Evolutionary conservation across 35 echinoderm and acorn worm genomes (phyloP), one percentile per base, ranked within the genome.

Genomic region (Anneissia japonica): DNA sequence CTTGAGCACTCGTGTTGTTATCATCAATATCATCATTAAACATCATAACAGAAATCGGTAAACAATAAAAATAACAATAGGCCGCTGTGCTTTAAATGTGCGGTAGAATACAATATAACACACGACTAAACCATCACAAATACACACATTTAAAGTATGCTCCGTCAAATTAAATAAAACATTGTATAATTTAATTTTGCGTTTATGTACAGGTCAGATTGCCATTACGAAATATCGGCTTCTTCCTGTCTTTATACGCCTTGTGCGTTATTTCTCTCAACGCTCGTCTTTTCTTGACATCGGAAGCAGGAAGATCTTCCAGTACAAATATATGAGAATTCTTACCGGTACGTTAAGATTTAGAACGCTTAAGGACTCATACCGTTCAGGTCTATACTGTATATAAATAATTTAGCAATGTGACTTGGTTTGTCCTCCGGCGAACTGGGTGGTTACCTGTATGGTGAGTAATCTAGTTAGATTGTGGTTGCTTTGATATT

Each of bases 191-290:
- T 14, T 74, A 16, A n/a, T n/a, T n/a, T n/a, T n/a, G n/a, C n/a
- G 33, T 73, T 74, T 26, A 85, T 74, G 83, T 38, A 85, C 26
- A 85, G 31, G 0, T 7, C 5, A 36, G n/a, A n/a, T n/a, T n/a
- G n/a, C 83, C 83, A 19, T 85, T 85, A 4, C 30, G 46, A 37
- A 86, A 86, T 32, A 86, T 38, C 1, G 84, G 84, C 7, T 86
- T 86, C 13, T 86, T 31, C 16, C 84, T 73, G 5, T 86, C 72
- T 30, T 39, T 38, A 31, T 46, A 86, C 16, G 84, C 72, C 74
- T 75, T 74, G 11, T 74, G 32, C 84, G 76, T 86, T 0, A 86
- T 16, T 6, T 84, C 43, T 3, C 46, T 41, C 23, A 84, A 3
- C 0, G 82, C 31, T 56, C 46, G 31, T 32, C 72, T 51, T 0